These are phyloP conservation scores for Xestoiulus laeticollis DNA, from an alignment of 2,888 invertebrate species.

Conservation along the genomic window DNA sequence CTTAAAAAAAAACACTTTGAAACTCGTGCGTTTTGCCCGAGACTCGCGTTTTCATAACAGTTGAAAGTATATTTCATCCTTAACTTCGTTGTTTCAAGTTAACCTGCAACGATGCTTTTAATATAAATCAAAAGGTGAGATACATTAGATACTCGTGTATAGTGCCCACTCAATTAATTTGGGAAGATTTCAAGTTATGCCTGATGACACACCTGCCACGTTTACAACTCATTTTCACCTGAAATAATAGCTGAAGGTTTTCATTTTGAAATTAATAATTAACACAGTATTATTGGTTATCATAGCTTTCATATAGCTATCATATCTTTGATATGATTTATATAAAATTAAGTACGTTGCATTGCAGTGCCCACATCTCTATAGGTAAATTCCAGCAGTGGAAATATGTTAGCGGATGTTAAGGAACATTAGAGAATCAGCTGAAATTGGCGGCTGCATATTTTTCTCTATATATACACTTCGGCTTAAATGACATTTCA, in stretches of 20 bases:
- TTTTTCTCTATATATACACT: background rate
- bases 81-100: background rate
- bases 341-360: background rate
- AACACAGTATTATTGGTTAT: background rate
- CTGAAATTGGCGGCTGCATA: too few species aligned
- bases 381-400: background rate
- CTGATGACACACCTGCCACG: background rate
- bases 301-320: background rate
- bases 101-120: background rate
- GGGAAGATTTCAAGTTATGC: background rate
- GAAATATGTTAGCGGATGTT: too few species aligned
- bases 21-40: background rate
- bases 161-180: background rate
- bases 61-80: background rate
- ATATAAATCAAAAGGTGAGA: background rate
- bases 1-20: conserved; percentile 3
- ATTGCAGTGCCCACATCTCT: background rate
- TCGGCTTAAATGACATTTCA: too few species aligned
- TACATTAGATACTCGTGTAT: background rate
- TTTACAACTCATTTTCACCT: background rate
- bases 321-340: background rate
- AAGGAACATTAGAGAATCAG: too few species aligned
- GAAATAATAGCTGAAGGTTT: background rate
- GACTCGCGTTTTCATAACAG: background rate
- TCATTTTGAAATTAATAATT: background rate